Evolutionary conservation across 2,113 vertebrate species (phyloP).

Genomic region (Triplophysa dalaica): DNA sequence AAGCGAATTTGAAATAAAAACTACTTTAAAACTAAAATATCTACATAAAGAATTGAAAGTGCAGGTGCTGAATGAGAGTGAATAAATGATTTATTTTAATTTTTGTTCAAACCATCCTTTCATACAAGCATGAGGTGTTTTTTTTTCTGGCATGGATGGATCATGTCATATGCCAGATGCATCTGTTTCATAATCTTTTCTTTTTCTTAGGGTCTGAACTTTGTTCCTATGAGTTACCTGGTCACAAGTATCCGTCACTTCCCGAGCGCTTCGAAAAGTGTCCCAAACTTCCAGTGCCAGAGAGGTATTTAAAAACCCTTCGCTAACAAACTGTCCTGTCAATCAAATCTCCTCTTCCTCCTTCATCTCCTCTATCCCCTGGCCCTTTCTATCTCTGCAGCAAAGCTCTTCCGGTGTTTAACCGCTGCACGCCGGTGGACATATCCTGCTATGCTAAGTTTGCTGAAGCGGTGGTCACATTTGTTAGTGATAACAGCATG

Average conservation of each 20-base stretch:
- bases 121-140: too few relatives aligned
- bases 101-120: too few relatives aligned
- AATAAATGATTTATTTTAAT: too few relatives aligned
- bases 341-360: background rate
- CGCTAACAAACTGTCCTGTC: slow-evolving; percentile 53
- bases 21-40: too few relatives aligned
- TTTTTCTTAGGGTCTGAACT: slow-evolving; percentile 82
- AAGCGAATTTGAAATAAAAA: too few relatives aligned
- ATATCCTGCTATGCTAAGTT: slow-evolving; percentile 96
- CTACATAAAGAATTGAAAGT: too few relatives aligned
- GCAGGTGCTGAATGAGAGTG: too few relatives aligned
- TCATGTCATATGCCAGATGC: background rate
- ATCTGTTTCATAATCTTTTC: background rate
- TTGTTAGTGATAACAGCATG: slow-evolving; percentile 94
- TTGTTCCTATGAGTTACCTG: slow-evolving; percentile 86
- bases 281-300: slow-evolving; percentile 93
- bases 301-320: slow-evolving; percentile 74
- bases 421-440: slow-evolving; percentile 97
- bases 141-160: too few relatives aligned
- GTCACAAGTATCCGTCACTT: slow-evolving; percentile 82
- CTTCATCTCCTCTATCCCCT: slow-evolving; percentile 26
- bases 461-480: slow-evolving; percentile 94
- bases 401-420: slow-evolving; percentile 92
- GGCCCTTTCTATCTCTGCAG: slow-evolving; percentile 58
- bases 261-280: slow-evolving; percentile 79